Evolutionary conservation across 2,888 invertebrate genomes (phyloP).

Genomic region (Sarcophaga rosellei): DNA sequence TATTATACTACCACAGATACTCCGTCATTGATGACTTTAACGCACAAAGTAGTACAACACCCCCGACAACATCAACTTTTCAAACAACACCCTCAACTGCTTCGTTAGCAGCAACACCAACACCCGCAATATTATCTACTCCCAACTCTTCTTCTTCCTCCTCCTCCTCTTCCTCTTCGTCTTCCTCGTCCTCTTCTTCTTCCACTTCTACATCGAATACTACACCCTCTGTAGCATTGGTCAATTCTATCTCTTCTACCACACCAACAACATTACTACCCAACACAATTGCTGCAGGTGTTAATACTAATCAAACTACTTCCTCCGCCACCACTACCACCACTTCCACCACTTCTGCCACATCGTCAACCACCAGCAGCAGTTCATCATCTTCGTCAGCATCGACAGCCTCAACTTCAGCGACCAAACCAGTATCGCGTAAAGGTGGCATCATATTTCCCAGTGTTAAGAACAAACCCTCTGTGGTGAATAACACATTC

Average conservation of each 20-base stretch:
- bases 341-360: constrained; percentile 51
- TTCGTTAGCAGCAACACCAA: constrained; percentile 72
- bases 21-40: constrained; percentile 79
- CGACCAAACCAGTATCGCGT: constrained; percentile 82
- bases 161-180: constrained; percentile 62
- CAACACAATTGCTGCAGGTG: constrained; percentile 76
- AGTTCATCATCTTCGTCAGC: constrained; percentile 71
- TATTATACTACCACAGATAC: constrained; percentile 73
- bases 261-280: constrained; percentile 71
- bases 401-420: constrained; percentile 72
- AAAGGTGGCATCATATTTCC: constrained; percentile 95
- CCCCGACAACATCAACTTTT: constrained; percentile 77
- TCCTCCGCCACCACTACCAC: constrained; percentile 63
- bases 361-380: constrained; percentile 58
- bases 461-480: constrained; percentile 94
- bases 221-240: constrained; percentile 61
- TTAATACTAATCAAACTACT: constrained; percentile 72
- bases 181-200: constrained; percentile 64
- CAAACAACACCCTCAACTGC: constrained; percentile 73
- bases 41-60: constrained; percentile 76
- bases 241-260: constrained; percentile 70
- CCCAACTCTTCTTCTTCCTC: constrained; percentile 72
- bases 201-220: constrained; percentile 50
- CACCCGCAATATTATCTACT: constrained; percentile 76
- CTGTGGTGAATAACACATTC: constrained; percentile 92